A percentile compares a stretch with the other conserved stretches of the same genome.
Evolutionary conservation across 2,888 invertebrate species (phyloP).

Genomic region (Dasysyrphus tricinctus): DNA sequence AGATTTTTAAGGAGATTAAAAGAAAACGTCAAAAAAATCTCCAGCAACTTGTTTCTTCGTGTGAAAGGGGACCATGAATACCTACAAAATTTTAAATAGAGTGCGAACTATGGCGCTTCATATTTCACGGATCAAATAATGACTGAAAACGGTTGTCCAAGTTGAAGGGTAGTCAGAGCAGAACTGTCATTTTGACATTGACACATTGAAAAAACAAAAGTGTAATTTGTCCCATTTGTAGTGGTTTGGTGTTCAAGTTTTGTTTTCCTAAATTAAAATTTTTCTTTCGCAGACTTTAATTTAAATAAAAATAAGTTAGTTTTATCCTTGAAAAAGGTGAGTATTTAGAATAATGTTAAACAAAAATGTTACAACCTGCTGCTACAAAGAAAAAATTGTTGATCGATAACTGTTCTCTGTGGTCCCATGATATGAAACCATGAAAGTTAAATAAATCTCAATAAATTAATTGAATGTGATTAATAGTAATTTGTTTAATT

Average conservation of each 20-base stretch:
- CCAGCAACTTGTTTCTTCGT: no score
- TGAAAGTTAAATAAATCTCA: neutral
- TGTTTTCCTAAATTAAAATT: constrained; percentile 26
- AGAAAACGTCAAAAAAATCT: no score
- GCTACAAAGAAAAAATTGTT: neutral
- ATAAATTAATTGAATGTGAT: neutral
- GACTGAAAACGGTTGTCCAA: neutral
- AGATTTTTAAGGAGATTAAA: no score
- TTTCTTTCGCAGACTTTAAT: constrained; percentile 22
- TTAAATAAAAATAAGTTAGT: constrained; percentile 27
- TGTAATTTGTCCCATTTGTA: neutral
- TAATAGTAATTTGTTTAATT: neutral
- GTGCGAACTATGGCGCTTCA: no score
- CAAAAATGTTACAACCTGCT: neutral
- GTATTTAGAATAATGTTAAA: neutral
- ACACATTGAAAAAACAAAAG: constrained; percentile 11
- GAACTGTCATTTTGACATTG: constrained; percentile 35
- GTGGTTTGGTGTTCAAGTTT: constrained; percentile 35
- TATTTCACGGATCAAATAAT: neutral
- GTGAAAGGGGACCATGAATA: no score
- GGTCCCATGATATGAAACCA: neutral
- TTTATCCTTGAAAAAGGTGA: constrained; percentile 30
- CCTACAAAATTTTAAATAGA: no score
- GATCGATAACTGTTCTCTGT: neutral
- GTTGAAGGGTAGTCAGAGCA: neutral